phyloP scores from a whole-genome alignment of 2,797 vertebrate species.

The Siniperca obscura region DNA sequence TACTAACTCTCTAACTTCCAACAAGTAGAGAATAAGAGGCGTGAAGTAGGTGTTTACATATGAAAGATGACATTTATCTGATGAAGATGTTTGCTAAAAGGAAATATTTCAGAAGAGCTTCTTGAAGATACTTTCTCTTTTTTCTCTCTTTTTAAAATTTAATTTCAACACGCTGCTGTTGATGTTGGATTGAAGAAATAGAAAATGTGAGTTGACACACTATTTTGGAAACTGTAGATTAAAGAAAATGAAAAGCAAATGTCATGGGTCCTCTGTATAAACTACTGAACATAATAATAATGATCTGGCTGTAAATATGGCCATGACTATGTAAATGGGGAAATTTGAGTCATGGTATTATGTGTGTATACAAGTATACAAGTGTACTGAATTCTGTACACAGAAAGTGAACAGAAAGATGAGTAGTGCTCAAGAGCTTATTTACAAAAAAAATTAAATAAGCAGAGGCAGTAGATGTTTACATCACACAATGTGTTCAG shows the following conservation, averaged over 20 bases:
- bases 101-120: neutral
- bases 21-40: neutral
- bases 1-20: conserved; percentile 2
- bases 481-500: too few species aligned
- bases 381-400: too few species aligned
- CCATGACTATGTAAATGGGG: neutral
- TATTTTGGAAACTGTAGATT: neutral
- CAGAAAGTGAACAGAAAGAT: too few species aligned
- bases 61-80: neutral
- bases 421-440: neutral
- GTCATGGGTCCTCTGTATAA: neutral
- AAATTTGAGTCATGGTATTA: neutral
- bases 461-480: too few species aligned
- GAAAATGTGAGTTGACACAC: neutral
- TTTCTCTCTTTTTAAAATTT: neutral
- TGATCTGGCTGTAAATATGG: neutral
- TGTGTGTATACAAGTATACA: neutral
- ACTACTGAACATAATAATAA: neutral
- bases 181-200: neutral
- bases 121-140: neutral
- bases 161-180: neutral
- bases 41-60: neutral
- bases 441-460: conserved; percentile 11
- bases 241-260: neutral
- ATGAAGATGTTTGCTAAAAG: neutral